phyloP scores from a whole-genome alignment of 2,797 vertebrate species.

The Thripadectes ignobilis region DNA sequence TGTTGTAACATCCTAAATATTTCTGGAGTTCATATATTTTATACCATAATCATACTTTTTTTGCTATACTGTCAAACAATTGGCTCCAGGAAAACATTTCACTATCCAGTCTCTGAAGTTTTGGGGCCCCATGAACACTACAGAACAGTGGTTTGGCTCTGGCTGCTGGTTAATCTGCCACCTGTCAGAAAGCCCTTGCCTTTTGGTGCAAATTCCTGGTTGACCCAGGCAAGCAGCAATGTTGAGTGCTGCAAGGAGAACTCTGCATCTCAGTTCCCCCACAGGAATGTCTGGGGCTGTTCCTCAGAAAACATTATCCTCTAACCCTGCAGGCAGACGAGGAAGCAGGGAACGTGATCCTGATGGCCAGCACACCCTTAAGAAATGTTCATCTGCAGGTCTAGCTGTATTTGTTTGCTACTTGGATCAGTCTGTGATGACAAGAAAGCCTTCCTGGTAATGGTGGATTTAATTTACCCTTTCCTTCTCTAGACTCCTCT shows the following conservation, averaged over 20 bases:
- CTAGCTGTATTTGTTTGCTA: background rate
- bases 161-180: background rate
- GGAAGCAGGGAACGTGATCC: background rate
- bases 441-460: background rate
- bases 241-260: background rate
- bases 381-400: background rate
- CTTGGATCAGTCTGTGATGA: background rate
- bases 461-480: background rate
- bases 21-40: background rate
- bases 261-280: background rate
- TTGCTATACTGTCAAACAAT: background rate
- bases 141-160: background rate
- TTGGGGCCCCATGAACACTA: background rate
- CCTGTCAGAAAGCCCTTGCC: background rate
- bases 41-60: background rate
- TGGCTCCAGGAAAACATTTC: background rate
- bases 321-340: background rate
- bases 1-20: background rate
- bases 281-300: slow-evolving; percentile 46
- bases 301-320: background rate
- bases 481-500: background rate
- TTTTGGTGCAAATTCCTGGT: background rate
- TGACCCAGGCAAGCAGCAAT: background rate
- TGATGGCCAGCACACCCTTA: background rate
- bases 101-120: background rate